These are phyloP conservation scores for Gambusia yucatana DNA, from an alignment of 2,797 vertebrate genomes.

Conservation along the genomic window DNA sequence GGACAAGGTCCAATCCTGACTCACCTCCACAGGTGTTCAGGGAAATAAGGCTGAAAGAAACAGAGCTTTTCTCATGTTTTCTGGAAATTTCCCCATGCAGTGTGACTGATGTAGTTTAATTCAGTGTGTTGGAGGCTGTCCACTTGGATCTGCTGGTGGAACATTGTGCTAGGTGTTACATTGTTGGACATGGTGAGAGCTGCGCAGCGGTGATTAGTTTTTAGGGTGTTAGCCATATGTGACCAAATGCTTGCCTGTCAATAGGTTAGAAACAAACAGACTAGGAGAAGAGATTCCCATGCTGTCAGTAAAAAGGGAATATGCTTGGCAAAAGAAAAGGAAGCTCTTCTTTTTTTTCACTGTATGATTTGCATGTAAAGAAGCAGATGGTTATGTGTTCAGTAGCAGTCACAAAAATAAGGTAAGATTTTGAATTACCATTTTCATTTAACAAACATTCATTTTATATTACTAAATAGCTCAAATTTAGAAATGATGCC, in stretches of 20 bases:
- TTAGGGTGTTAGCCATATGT: slow-evolving; percentile 1
- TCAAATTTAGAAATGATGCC: background rate
- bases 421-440: background rate
- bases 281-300: background rate
- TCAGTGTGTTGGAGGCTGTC: background rate
- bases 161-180: background rate
- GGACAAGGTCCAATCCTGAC: slow-evolving; percentile 24
- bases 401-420: background rate
- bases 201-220: slow-evolving; percentile 1
- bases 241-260: background rate
- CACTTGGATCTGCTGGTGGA: slow-evolving; percentile 8
- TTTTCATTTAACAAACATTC: background rate
- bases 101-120: background rate
- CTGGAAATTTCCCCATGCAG: background rate
- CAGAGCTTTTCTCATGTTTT: background rate
- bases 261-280: background rate
- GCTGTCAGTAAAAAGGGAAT: background rate
- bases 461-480: background rate
- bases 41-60: slow-evolving; percentile 4
- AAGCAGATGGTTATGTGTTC: background rate
- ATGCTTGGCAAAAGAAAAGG: background rate
- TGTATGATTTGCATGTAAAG: background rate
- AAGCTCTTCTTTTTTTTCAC: background rate
- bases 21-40: slow-evolving; percentile 29
- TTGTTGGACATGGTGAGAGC: background rate